Conservation (phyloP, 2,888 invertebrate species). For the Drosophila mayaguana region DNA sequence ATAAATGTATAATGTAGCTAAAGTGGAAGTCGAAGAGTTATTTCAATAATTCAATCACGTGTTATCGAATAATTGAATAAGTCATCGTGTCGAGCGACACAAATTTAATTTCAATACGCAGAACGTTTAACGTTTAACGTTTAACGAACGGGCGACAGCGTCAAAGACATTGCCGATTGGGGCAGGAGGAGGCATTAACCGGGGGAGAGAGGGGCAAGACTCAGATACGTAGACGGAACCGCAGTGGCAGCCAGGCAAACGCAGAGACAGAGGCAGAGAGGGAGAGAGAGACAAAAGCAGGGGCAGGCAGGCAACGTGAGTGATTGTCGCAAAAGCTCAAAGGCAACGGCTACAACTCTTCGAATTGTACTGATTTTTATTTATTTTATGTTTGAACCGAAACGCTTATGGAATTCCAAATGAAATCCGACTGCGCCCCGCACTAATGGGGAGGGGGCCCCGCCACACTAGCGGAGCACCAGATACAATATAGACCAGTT, state of each 20-base stretch:
- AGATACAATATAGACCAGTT: slow-evolving; percentile 50
- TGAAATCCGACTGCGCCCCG: slow-evolving; percentile 64
- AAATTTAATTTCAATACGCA: slow-evolving; percentile 79
- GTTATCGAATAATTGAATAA: slow-evolving; percentile 79
- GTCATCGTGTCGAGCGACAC: slow-evolving; percentile 79
- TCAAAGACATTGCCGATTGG: slow-evolving; percentile 72
- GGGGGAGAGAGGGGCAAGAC: background rate
- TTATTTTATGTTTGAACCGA: slow-evolving; percentile 82
- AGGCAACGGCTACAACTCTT: slow-evolving; percentile 72
- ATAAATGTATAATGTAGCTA: slow-evolving; percentile 2
- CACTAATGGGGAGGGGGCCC: slow-evolving; percentile 29
- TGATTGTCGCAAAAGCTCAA: slow-evolving; percentile 80
- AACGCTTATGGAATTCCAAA: slow-evolving; percentile 80
- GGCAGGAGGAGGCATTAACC: slow-evolving; percentile 18
- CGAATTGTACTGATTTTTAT: slow-evolving; percentile 81
- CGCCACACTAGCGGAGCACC: slow-evolving; percentile 10
- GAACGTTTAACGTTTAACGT: slow-evolving; percentile 66
- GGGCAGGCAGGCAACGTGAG: slow-evolving; percentile 65
- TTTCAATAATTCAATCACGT: slow-evolving; percentile 80
- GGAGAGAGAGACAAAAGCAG: background rate
- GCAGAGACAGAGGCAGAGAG: background rate
- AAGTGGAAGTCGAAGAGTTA: slow-evolving; percentile 21
- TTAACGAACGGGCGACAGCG: slow-evolving; percentile 55
- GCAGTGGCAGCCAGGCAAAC: slow-evolving; percentile 36
- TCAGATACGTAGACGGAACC: slow-evolving; percentile 24